These are phyloP conservation scores for Speoplatyrhinus poulsoni DNA, from an alignment of 2,113 vertebrate genomes.

Conservation along the genomic window DNA sequence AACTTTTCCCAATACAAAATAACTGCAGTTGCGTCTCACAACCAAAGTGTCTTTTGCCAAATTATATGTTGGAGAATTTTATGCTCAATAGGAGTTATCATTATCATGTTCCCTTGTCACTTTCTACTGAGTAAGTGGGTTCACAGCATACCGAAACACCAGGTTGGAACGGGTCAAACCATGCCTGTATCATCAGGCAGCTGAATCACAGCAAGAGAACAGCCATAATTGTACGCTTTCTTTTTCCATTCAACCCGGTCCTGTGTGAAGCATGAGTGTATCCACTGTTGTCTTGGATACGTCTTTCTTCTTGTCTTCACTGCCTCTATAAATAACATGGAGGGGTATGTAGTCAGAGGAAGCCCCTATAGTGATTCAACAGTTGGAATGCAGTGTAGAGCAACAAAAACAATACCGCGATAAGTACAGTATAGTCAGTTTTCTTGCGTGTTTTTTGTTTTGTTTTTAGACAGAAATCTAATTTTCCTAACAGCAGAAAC, in stretches of 20 bases:
- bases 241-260: slow-evolving; percentile 50
- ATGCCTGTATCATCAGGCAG: slow-evolving; percentile 66
- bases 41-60: no score
- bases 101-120: neutral
- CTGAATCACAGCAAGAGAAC: slow-evolving; percentile 52
- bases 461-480: no score
- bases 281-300: slow-evolving; percentile 72
- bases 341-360: slow-evolving; percentile 64
- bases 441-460: no score
- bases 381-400: slow-evolving; percentile 56
- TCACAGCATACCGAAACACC: neutral
- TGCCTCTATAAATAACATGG: slow-evolving; percentile 69
- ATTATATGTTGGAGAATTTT: no score
- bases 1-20: no score
- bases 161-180: slow-evolving; percentile 30
- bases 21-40: no score
- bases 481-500: no score
- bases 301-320: slow-evolving; percentile 64
- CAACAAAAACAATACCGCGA: slow-evolving; percentile 27
- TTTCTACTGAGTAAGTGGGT: neutral
- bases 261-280: slow-evolving; percentile 61
- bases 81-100: no score
- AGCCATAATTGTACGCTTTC: slow-evolving; percentile 65
- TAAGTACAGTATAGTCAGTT: no score
- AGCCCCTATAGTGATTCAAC: slow-evolving; percentile 69